Evolutionary conservation across 1,140 invertebrate species (phyloP).

Genomic region (Drosophila jambulina): DNA sequence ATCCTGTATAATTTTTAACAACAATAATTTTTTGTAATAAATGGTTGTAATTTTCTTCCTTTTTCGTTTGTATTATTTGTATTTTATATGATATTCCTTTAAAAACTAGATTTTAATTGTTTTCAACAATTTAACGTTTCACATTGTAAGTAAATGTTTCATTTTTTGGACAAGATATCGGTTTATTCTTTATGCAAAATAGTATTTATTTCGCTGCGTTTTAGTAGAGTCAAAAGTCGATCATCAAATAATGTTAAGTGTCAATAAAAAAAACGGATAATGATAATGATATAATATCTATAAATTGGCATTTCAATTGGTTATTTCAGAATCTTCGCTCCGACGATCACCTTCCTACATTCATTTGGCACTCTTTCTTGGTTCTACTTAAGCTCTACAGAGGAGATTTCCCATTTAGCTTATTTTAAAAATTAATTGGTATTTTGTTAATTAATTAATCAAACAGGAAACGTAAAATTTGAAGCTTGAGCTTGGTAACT

Average conservation of each 20-base stretch:
- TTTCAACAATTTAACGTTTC: slow-evolving; percentile 78
- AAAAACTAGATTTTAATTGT: slow-evolving; percentile 75
- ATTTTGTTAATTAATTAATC: slow-evolving; percentile 11
- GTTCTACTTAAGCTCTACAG: slow-evolving; percentile 42
- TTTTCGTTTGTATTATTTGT: slow-evolving; percentile 42
- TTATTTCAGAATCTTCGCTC: slow-evolving; percentile 19
- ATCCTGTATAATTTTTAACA: slow-evolving; percentile 70
- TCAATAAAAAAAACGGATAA: slow-evolving; percentile 9
- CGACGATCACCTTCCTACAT: slow-evolving; percentile 25
- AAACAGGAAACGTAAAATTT: slow-evolving; percentile 28
- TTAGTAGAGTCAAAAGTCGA: slow-evolving; percentile 12
- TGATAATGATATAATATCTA: slow-evolving; percentile 38
- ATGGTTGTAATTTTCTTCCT: slow-evolving; percentile 57
- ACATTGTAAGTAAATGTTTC: slow-evolving; percentile 76
- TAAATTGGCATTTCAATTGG: slow-evolving; percentile 45
- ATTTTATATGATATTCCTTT: slow-evolving; percentile 64
- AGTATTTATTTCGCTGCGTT: slow-evolving; percentile 34
- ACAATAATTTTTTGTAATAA: slow-evolving; percentile 76
- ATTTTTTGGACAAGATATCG: slow-evolving; percentile 69
- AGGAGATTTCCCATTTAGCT: slow-evolving; percentile 8
- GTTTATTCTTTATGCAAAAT: slow-evolving; percentile 42
- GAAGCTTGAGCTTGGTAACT: slow-evolving; percentile 48
- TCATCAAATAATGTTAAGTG: slow-evolving; percentile 20
- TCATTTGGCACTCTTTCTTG: slow-evolving; percentile 52
- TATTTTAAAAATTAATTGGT: slow-evolving; percentile 22